phyloP scores from a whole-genome alignment of 2,797 vertebrate species.

The Spinus olivaceus region DNA sequence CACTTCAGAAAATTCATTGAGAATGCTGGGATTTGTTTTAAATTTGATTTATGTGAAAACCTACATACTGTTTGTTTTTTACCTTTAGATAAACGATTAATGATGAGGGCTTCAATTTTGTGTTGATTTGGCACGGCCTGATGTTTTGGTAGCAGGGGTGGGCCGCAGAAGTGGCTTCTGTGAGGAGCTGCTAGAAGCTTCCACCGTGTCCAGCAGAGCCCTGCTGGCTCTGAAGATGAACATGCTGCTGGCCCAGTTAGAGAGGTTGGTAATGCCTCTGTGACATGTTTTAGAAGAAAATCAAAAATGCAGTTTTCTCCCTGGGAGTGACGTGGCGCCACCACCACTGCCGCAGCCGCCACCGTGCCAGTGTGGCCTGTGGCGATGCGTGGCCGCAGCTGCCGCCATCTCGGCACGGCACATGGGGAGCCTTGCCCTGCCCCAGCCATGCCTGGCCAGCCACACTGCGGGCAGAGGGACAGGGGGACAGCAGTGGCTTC shows the following conservation, averaged over 20 bases:
- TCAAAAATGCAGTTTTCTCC: neutral
- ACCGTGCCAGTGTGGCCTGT: neutral
- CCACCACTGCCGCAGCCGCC: neutral
- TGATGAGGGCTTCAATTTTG: neutral
- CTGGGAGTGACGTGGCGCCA: fast-evolving
- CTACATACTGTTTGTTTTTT: neutral
- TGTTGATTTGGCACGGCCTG: neutral
- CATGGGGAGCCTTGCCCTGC: neutral
- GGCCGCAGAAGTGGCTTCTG: neutral
- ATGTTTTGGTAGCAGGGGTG: neutral
- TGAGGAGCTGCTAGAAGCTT: neutral
- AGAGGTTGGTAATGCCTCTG: neutral
- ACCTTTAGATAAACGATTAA: neutral
- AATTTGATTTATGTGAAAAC: neutral
- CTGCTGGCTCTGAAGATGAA: neutral
- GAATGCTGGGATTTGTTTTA: neutral
- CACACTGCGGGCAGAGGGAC: neutral
- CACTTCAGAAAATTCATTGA: neutral
- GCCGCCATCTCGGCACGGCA: fast-evolving
- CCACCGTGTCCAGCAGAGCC: neutral
- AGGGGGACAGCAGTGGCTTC: neutral
- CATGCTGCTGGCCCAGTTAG: neutral
- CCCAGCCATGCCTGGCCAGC: neutral
- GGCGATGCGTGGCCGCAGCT: fast-evolving
- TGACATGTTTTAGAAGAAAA: neutral